A percentile compares a stretch with the other conserved stretches of the same genome.
Evolutionary conservation across 2,113 vertebrate genomes (phyloP).

Genomic region (Tenebrosternarchus preto): DNA sequence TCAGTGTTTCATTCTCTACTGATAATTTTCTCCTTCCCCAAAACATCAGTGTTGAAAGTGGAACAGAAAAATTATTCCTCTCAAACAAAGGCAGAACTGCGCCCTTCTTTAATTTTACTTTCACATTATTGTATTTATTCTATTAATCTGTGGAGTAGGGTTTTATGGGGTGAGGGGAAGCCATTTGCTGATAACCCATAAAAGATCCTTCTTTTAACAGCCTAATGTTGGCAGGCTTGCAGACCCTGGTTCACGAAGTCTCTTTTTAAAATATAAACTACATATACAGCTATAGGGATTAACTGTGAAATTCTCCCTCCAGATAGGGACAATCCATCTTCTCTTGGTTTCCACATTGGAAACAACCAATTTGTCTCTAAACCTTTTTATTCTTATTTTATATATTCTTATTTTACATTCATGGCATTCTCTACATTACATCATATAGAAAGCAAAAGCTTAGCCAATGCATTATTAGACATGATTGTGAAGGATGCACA

Average conservation of each 20-base stretch:
- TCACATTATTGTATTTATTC: too few species aligned
- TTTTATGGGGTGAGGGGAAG: too few species aligned
- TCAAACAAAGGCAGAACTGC: not conserved
- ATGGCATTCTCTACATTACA: too few species aligned
- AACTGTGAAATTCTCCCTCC: not conserved
- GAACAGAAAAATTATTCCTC: not conserved
- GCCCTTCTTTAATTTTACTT: not conserved
- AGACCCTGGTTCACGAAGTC: not conserved
- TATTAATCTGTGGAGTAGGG: too few species aligned
- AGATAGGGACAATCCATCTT: not conserved
- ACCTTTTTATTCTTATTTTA: too few species aligned
- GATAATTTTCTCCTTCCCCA: not conserved
- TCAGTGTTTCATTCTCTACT: not conserved
- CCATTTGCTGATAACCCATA: too few species aligned
- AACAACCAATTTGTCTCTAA: too few species aligned
- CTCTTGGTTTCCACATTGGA: not conserved
- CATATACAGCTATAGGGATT: not conserved
- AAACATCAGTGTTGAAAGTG: not conserved
- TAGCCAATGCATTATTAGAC: too few species aligned
- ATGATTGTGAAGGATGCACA: too few species aligned
- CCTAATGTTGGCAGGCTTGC: not conserved
- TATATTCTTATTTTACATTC: too few species aligned
- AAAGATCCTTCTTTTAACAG: not conserved
- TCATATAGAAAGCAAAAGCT: too few species aligned
- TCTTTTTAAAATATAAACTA: not conserved